Base-by-base conservation (phyloP, 2,113 vertebrate species). In the Heteronetta atricapilla region DNA sequence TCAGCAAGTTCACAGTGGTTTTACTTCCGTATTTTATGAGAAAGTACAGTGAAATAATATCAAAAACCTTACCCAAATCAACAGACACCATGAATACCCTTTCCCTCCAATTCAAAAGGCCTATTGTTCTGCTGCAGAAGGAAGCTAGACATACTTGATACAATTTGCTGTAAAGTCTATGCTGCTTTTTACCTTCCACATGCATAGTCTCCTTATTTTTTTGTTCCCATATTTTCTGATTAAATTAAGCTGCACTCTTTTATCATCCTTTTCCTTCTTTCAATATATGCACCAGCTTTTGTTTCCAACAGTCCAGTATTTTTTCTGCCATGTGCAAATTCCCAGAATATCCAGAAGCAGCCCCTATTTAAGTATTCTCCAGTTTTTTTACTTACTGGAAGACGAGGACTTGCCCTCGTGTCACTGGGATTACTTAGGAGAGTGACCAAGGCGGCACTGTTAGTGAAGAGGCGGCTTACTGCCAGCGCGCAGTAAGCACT, bases 401-500 rank as follows among this genome's bases (percentile, higher is more conserved):
- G 44, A 74, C 40, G 28, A 90, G 16, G 59, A 62, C 72, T 55
- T 93, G 75, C 75, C 82, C 63, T 93, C 44, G 63, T 83, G 64
- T 83, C 50, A 59, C 63, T 74, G 55, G 69, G n/a, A 86, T 92
- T 95, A 90, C 50, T 82, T 81, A 74, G 80, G 92, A 91, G 59
- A 88, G 6, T 5, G 90, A 90, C 72, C 59, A 95, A 86, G 72
- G 46, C 88, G 86, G 82, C 79, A 86, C 63, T 94, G 88, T 7
- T 22, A 88, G 79, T n/a, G 50, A 93, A 72, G 77, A 46, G 40
- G 88, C 86, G 96, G 95, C 94, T 93, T 69, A 31, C 82, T 91
- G 94, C 90, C 92, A 95, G 86, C 80, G 10, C 82, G 23, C 72
- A 83, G 88, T 86, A 90, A 95, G 95, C 44, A 77, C 85, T 50